Percentiles rank a stretch among this genome's conserved stretches.
phyloP scores from a whole-genome alignment of 2,888 invertebrate genomes.

The Catocala sponsa region DNA sequence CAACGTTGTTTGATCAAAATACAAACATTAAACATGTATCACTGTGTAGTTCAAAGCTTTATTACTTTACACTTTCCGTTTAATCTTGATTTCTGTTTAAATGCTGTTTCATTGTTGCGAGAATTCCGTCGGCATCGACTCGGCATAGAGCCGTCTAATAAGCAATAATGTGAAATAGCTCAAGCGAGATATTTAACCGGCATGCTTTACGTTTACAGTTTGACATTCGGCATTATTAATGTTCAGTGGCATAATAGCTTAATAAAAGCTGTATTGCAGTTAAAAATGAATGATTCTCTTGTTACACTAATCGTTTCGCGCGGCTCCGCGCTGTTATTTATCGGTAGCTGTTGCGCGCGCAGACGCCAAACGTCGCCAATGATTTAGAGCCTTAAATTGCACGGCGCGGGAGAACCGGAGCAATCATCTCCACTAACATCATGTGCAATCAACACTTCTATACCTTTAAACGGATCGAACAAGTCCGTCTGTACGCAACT shows the following conservation, averaged over 20 bases:
- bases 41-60: neutral
- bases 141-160: slow-evolving; percentile 3
- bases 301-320: slow-evolving; percentile 79
- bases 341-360: slow-evolving; percentile 76
- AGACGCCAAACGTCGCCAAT: slow-evolving; percentile 65
- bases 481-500: slow-evolving; percentile 1
- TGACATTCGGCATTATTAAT: slow-evolving; percentile 45
- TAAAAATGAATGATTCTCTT: slow-evolving; percentile 73
- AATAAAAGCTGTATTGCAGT: slow-evolving; percentile 64
- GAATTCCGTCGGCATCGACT: neutral
- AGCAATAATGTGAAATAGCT: slow-evolving; percentile 7
- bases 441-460: slow-evolving; percentile 63
- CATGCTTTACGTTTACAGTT: slow-evolving; percentile 11
- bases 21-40: slow-evolving; percentile 1
- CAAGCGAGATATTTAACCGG: slow-evolving; percentile 1
- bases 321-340: slow-evolving; percentile 75
- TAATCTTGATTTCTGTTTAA: slow-evolving; percentile 3
- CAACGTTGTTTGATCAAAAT: neutral
- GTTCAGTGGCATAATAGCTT: slow-evolving; percentile 61
- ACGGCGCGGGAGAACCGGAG: slow-evolving; percentile 68
- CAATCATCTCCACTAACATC: slow-evolving; percentile 70
- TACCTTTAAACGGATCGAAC: slow-evolving; percentile 25
- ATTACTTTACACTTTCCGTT: neutral
- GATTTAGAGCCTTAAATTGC: slow-evolving; percentile 87
- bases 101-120: neutral